Conservation (phyloP, 2,797 vertebrate genomes). For the Clarias fuscus region DNA sequence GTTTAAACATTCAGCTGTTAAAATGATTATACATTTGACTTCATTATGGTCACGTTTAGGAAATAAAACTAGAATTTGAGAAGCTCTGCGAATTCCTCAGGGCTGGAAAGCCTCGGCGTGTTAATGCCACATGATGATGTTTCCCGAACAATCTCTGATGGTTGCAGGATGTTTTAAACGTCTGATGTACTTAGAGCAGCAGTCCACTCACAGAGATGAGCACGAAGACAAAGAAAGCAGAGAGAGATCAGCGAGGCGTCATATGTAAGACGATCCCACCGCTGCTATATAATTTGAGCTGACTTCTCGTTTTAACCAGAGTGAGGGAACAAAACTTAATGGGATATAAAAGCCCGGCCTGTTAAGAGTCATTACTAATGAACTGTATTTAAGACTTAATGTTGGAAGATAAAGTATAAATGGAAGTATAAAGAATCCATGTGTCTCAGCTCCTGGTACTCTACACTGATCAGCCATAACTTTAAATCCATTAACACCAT, state of each 20-base stretch:
- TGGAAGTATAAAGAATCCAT: background rate
- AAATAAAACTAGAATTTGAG: background rate
- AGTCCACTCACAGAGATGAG: background rate
- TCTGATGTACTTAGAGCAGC: background rate
- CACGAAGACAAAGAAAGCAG: background rate
- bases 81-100: background rate
- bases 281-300: slow-evolving; percentile 4
- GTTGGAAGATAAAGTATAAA: background rate
- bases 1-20: too few relatives aligned
- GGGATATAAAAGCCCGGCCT: background rate
- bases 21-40: too few relatives aligned
- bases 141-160: background rate
- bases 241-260: background rate
- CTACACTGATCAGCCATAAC: too few relatives aligned
- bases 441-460: background rate
- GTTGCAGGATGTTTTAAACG: background rate
- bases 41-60: too few relatives aligned
- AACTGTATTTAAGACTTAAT: background rate
- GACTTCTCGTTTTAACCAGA: background rate
- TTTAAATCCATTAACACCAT: too few relatives aligned
- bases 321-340: background rate
- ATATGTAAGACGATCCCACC: background rate
- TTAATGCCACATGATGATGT: background rate
- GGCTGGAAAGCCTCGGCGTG: background rate
- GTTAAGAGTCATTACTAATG: background rate